phyloP scores from a whole-genome alignment of 1,140 invertebrate species.

The Pararge aegeria region DNA sequence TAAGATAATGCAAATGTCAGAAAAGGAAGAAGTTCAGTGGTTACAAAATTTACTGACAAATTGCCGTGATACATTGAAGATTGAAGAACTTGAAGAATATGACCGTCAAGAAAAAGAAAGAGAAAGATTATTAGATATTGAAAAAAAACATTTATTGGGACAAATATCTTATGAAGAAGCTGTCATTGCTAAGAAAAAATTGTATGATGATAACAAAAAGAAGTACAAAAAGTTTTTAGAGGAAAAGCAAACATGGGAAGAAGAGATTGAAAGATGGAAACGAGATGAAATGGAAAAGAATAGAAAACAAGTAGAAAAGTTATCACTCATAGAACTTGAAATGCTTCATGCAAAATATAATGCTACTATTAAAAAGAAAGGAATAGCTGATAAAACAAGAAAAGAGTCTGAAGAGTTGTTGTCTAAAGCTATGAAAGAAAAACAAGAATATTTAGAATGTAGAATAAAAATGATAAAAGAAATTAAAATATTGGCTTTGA shows the following conservation, averaged over 20 bases:
- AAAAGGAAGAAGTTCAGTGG: constrained; percentile 78
- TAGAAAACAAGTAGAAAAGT: constrained; percentile 66
- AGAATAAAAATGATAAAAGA: constrained; percentile 79
- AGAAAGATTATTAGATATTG: constrained; percentile 73
- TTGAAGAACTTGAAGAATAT: constrained; percentile 67
- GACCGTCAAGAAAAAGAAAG: constrained; percentile 70
- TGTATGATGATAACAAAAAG: constrained; percentile 71
- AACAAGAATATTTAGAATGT: constrained; percentile 73
- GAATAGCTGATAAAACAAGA: constrained; percentile 64
- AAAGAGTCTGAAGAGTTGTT: constrained; percentile 68
- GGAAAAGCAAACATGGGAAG: constrained; percentile 70
- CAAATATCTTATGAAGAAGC: constrained; percentile 80
- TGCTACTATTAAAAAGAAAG: constrained; percentile 62
- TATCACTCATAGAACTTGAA: constrained; percentile 68
- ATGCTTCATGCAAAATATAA: constrained; percentile 72
- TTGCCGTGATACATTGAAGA: constrained; percentile 58
- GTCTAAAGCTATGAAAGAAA: constrained; percentile 57
- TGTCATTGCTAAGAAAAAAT: constrained; percentile 74
- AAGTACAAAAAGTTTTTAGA: constrained; percentile 75
- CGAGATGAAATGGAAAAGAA: constrained; percentile 70
- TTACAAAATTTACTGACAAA: constrained; percentile 71
- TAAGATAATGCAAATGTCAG: constrained; percentile 64
- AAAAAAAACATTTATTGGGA: constrained; percentile 80
- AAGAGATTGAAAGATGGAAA: constrained; percentile 76
- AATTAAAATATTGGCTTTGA: constrained; percentile 76